These are phyloP conservation scores for Zaprionus camerounensis DNA, from an alignment of 1,140 invertebrate species.

Conservation along the genomic window DNA sequence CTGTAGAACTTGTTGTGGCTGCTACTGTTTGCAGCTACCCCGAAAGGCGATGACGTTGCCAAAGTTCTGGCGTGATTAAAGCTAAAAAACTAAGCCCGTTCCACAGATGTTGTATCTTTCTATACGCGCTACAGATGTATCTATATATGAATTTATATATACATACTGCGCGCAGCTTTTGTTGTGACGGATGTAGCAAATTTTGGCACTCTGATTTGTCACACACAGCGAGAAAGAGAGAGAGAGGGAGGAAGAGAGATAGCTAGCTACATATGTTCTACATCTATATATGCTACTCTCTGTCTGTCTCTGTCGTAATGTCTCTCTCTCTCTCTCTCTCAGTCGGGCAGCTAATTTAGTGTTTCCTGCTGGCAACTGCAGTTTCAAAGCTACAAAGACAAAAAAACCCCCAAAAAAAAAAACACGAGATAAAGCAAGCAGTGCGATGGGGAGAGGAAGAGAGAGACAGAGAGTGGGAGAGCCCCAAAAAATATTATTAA, in stretches of 20 bases:
- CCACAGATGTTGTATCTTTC: slow-evolving; percentile 13
- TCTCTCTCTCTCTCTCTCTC: slow-evolving; percentile 51
- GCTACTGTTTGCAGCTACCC: slow-evolving; percentile 67
- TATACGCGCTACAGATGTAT: background rate
- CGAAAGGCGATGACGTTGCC: slow-evolving; percentile 47
- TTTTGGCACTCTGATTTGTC: slow-evolving; percentile 68
- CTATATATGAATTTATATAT: background rate
- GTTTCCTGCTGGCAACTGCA: slow-evolving; percentile 78
- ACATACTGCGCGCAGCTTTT: background rate
- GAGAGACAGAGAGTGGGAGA: slow-evolving; percentile 19
- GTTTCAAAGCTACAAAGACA: slow-evolving; percentile 51
- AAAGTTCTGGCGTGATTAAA: slow-evolving; percentile 26
- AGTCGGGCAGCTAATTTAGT: slow-evolving; percentile 74
- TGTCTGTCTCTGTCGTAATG: slow-evolving; percentile 49
- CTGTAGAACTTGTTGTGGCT: slow-evolving; percentile 13
- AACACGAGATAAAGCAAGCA: slow-evolving; percentile 5
- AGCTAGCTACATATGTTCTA: slow-evolving; percentile 26
- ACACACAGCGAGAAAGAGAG: slow-evolving; percentile 27
- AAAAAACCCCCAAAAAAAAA: slow-evolving; percentile 7
- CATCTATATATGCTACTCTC: slow-evolving; percentile 34
- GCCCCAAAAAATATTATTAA: background rate
- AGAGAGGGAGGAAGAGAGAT: background rate
- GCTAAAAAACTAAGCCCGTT: slow-evolving; percentile 34
- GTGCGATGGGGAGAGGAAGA: background rate
- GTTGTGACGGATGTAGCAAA: slow-evolving; percentile 69